phyloP scores from a whole-genome alignment of 1,140 invertebrate species.

The Trialeurodes vaporariorum region DNA sequence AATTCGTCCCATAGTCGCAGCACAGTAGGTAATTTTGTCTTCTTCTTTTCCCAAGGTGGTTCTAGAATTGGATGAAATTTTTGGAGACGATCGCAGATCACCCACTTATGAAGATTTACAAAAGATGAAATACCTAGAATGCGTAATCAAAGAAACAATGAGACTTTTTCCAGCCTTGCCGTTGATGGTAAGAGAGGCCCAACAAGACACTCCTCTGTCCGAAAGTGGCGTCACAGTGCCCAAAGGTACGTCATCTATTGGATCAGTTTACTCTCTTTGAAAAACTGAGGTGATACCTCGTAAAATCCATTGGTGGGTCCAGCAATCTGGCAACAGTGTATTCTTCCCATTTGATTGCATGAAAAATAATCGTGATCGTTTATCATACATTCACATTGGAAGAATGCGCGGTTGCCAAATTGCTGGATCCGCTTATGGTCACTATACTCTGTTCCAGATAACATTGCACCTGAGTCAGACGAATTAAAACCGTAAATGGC shows the following conservation, averaged over 20 bases:
- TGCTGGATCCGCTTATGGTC: too few species aligned
- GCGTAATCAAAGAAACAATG: constrained; percentile 35
- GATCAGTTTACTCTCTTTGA: not conserved
- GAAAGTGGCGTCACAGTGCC: not conserved
- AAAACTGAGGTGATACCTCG: not conserved
- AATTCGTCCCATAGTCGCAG: too few species aligned
- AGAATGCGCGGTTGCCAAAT: too few species aligned
- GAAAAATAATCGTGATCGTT: too few species aligned
- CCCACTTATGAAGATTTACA: constrained; percentile 16
- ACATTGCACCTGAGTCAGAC: too few species aligned
- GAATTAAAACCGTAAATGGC: too few species aligned
- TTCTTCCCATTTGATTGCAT: too few species aligned
- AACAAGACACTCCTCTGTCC: constrained; percentile 3
- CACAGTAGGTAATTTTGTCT: too few species aligned
- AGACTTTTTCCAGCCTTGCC: constrained; percentile 40
- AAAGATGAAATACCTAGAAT: constrained; percentile 36
- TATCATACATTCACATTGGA: too few species aligned
- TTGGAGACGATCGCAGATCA: constrained; percentile 41
- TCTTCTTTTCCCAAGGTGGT: too few species aligned
- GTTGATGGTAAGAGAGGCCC: constrained; percentile 7
- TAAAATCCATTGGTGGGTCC: not conserved
- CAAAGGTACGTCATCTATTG: not conserved
- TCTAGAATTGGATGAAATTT: not conserved
- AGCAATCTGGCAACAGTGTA: too few species aligned
- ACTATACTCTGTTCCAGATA: too few species aligned